These are phyloP conservation scores for Prionace glauca DNA, from an alignment of 2,797 vertebrate genomes.

Conservation along the genomic window DNA sequence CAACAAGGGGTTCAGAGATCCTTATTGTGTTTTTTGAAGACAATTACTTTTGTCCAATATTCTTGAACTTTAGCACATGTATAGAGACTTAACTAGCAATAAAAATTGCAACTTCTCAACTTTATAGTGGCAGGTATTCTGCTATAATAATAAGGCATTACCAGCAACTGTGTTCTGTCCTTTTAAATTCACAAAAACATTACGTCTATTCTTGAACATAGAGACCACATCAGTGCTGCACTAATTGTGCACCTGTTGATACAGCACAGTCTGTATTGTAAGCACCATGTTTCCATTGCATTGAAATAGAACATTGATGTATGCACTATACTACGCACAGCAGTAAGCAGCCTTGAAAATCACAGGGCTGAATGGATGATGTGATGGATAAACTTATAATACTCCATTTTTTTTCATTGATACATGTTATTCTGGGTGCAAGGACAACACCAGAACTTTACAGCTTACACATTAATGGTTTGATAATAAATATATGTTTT, in stretches of 20 bases:
- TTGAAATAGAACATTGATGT: constrained; percentile 25
- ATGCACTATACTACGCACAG: background rate
- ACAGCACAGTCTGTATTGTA: constrained; percentile 7
- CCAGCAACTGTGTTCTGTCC: constrained; percentile 36
- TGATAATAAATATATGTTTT: constrained; percentile 30
- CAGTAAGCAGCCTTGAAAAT: constrained; percentile 2
- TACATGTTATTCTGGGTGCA: background rate
- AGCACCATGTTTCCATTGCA: constrained; percentile 30
- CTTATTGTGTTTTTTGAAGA: background rate
- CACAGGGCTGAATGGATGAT: constrained; percentile 1
- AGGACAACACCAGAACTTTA: constrained; percentile 8
- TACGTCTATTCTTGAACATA: constrained; percentile 24
- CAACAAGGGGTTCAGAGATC: background rate
- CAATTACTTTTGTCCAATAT: background rate
- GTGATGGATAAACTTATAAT: background rate
- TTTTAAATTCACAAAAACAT: constrained; percentile 37
- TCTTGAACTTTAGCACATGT: background rate
- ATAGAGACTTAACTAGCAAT: background rate
- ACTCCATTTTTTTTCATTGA: background rate
- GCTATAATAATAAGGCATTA: constrained; percentile 16
- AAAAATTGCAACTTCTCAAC: background rate
- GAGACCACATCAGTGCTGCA: background rate
- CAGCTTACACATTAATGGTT: background rate
- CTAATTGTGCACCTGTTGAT: constrained; percentile 11
- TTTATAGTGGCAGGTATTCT: constrained; percentile 7